These are phyloP conservation scores for Otocyon megalotis DNA, from an alignment of 2,113 vertebrate genomes.

Conservation along the genomic window DNA sequence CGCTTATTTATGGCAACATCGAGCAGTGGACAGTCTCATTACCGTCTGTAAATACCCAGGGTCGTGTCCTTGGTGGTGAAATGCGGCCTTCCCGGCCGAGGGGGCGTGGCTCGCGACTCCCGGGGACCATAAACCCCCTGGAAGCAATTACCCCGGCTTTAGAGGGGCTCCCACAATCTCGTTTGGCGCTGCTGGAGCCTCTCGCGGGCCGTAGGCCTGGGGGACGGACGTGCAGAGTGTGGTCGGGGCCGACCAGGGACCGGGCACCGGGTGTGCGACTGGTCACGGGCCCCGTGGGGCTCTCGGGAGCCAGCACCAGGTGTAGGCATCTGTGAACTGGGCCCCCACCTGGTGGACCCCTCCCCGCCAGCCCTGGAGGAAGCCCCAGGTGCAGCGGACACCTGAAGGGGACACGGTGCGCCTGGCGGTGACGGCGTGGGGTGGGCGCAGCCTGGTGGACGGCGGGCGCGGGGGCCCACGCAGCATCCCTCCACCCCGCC, in stretches of 20 bases:
- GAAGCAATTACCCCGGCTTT: conserved; percentile 78
- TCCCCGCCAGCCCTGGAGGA: accelerated
- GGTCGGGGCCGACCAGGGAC: accelerated
- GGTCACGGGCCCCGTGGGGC: accelerated
- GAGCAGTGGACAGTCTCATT: conserved; percentile 91
- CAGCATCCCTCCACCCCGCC: accelerated
- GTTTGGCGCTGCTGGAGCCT: not conserved
- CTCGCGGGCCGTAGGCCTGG: not conserved
- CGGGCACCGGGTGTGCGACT: accelerated
- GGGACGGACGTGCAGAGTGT: accelerated
- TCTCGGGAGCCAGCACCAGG: accelerated
- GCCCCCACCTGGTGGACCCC: accelerated
- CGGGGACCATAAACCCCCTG: conserved; percentile 82
- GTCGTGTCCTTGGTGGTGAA: conserved; percentile 92
- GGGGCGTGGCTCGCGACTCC: conserved; percentile 82
- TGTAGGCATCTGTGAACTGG: not conserved
- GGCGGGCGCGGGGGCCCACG: not conserved
- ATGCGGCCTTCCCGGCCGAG: conserved; percentile 82
- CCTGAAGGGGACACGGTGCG: accelerated
- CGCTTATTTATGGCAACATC: conserved; percentile 93
- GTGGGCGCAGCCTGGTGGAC: not conserved
- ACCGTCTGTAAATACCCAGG: conserved; percentile 91
- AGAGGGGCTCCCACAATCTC: not conserved
- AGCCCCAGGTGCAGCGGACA: accelerated
- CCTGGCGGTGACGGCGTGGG: not conserved